Evolutionary conservation across 1,140 invertebrate species (phyloP).

Genomic region (Maconellicoccus hirsutus): DNA sequence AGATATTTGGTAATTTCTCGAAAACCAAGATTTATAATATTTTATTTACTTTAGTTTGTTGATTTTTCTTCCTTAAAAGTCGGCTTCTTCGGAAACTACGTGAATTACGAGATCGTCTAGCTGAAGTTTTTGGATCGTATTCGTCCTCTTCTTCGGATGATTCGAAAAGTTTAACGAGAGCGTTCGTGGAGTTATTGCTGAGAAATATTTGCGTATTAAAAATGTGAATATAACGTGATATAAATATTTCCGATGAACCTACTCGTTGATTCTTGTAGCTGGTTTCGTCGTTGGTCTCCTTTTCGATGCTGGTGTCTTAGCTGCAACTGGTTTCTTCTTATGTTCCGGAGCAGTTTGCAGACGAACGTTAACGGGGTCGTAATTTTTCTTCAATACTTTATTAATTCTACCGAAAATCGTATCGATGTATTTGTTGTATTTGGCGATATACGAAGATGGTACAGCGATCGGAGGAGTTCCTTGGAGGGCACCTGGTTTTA

Average conservation of each 20-base stretch:
- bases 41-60: background rate
- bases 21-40: no score
- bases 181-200: background rate
- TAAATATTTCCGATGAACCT: background rate
- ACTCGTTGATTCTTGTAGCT: background rate
- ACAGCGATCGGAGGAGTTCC: conserved; percentile 36
- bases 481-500: conserved; percentile 36
- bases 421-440: conserved; percentile 72
- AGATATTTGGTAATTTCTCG: no score
- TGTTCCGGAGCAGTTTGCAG: conserved; percentile 48
- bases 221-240: no score
- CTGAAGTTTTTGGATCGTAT: background rate
- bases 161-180: background rate
- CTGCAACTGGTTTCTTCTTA: conserved; percentile 28
- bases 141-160: background rate
- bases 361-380: conserved; percentile 69
- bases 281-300: conserved; percentile 28
- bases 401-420: conserved; percentile 66
- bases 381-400: conserved; percentile 53
- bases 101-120: background rate
- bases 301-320: conserved; percentile 27
- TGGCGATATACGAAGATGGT: conserved; percentile 55
- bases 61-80: background rate
- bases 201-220: background rate
- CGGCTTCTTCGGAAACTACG: background rate